Evolutionary conservation across 2,888 invertebrate genomes (phyloP).

Genomic region (Schizotus pectinicornis): DNA sequence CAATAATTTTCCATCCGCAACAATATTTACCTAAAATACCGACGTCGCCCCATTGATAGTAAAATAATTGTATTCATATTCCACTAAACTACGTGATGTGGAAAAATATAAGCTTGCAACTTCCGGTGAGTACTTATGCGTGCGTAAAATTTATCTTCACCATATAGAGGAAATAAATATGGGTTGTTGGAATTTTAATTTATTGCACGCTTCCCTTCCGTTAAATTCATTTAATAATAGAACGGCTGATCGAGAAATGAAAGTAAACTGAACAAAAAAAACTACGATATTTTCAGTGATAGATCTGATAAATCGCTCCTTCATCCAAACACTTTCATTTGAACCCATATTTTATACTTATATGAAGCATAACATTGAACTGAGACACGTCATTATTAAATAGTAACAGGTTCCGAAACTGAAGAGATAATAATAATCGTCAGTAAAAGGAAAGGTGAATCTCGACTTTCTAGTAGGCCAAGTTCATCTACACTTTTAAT

Average conservation of each 20-base stretch:
- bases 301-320: conserved; percentile 6
- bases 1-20: too few species aligned
- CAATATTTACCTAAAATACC: too few species aligned
- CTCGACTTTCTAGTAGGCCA: conserved; percentile 42
- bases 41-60: too few species aligned
- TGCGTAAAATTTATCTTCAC: conserved; percentile 21
- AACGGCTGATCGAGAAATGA: too few species aligned
- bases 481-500: conserved; percentile 35
- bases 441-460: conserved; percentile 37
- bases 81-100: neutral
- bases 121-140: conserved; percentile 19
- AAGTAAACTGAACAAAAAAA: too few species aligned
- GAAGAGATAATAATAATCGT: conserved; percentile 21
- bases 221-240: too few species aligned
- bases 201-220: too few species aligned
- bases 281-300: neutral
- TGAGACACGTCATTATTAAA: neutral
- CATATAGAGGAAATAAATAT: neutral
- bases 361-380: conserved; percentile 8
- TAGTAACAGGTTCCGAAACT: conserved; percentile 20
- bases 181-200: too few species aligned
- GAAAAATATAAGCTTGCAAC: conserved; percentile 4
- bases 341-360: conserved; percentile 5
- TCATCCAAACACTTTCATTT: conserved; percentile 16
- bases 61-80: too few species aligned